Evolutionary conservation across 2,888 invertebrate genomes (phyloP).

Genomic region (Eupithecia abbreviata): DNA sequence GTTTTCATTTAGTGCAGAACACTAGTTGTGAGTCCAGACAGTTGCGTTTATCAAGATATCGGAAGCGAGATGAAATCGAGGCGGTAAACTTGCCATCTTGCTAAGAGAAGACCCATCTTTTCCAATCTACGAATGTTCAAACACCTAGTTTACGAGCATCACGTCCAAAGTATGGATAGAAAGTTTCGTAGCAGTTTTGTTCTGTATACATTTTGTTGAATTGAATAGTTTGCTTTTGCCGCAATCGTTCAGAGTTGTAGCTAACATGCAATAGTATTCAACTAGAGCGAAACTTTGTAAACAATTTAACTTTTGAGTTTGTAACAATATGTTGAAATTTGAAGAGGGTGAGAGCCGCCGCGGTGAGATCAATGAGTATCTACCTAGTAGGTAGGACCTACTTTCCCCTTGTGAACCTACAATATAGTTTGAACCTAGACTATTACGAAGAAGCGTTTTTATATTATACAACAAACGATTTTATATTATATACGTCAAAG

Average conservation of each 20-base stretch:
- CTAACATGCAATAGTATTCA: slow-evolving; percentile 27
- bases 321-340: slow-evolving; percentile 13
- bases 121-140: slow-evolving; percentile 47
- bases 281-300: slow-evolving; percentile 28
- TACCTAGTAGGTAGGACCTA: not conserved
- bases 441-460: too few relatives aligned
- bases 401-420: not conserved
- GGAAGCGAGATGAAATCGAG: slow-evolving; percentile 58
- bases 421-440: not conserved
- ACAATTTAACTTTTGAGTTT: slow-evolving; percentile 32
- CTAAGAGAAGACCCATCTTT: slow-evolving; percentile 44
- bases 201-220: slow-evolving; percentile 30
- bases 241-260: slow-evolving; percentile 24
- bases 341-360: not conserved
- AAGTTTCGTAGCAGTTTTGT: slow-evolving; percentile 31
- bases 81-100: slow-evolving; percentile 56
- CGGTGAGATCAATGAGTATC: not conserved
- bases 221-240: slow-evolving; percentile 31
- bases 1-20: slow-evolving; percentile 42
- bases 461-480: too few relatives aligned
- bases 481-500: not conserved
- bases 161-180: slow-evolving; percentile 18
- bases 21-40: slow-evolving; percentile 48
- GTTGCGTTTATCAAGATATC: slow-evolving; percentile 57
- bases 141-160: slow-evolving; percentile 41